Base-by-base conservation (phyloP, 2,797 vertebrate genomes). In the Poeciliopsis paucimaculata region DNA sequence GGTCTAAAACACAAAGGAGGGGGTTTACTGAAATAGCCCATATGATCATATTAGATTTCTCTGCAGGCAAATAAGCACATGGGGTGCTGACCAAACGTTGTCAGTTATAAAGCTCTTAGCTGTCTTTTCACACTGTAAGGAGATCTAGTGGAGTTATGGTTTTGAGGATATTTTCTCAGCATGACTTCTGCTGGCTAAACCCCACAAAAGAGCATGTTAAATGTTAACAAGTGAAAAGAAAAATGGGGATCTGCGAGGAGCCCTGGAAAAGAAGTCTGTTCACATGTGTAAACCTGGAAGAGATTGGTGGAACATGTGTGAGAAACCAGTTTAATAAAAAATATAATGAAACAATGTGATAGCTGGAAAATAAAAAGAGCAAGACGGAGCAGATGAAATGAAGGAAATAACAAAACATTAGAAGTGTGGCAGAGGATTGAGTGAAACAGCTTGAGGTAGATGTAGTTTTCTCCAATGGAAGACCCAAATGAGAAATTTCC, bases 401-500 rank as follows among this genome's bases (percentile, higher is more conserved):
- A 83, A 83, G 64, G 47, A 85, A 87, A 90, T 81, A 16, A 82
- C 78, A 80, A 85, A 85, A 85, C 75, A 80, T 82, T 88, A 57
- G n/a, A 82, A 87, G 74, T 78, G 73, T 73, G 74, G 87, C 73
- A 78, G 76, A 85, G 75, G 43, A 80, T 66, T 66, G 64, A 72
- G 68, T 51, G 34, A 86, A 55, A 82, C 47, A 57, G 79, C 68
- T 79, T 51, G 72, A 84, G 82, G 81, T 82, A 71, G 84, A 87
- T 82, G 77, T 86, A 76, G 70, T 76, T 81, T 84, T 89, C 80
- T 82, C 51, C 68, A 64, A 51, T 76, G 51, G 45, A 74, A 82
- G 75, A 82, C 88, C 86, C 85, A 90, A 88, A 91, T 90, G 90
- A 92, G 89, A 88, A 90, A 89, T 89, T 81, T 82, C 84, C 80